phyloP scores from a whole-genome alignment of 2,113 vertebrate species.

The Nerophis lumbriciformis region DNA sequence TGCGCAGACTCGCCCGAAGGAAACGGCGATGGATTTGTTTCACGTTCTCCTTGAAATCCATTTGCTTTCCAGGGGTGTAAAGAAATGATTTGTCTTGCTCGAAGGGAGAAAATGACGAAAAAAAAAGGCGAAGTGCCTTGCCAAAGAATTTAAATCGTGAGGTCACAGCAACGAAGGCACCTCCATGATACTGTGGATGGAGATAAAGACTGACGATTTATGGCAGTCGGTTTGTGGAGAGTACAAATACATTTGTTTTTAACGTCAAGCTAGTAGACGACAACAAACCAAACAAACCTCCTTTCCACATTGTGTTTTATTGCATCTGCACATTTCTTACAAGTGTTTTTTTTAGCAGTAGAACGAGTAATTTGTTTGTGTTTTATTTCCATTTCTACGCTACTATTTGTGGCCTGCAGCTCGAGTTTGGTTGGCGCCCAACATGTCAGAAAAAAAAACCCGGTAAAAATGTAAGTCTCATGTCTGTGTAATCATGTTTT shows the following conservation, averaged over 20 bases:
- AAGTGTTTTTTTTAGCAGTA: slow-evolving; percentile 15
- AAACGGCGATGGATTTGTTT: slow-evolving; percentile 16
- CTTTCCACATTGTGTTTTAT: too few relatives aligned
- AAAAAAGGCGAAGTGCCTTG: background rate
- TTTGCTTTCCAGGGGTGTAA: slow-evolving; percentile 17
- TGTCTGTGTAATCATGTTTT: too few relatives aligned
- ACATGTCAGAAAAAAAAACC: too few relatives aligned
- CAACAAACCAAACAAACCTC: background rate
- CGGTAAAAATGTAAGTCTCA: too few relatives aligned
- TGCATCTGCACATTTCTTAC: too few relatives aligned
- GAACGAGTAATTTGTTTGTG: slow-evolving; percentile 7
- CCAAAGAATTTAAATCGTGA: background rate
- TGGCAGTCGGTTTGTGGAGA: background rate
- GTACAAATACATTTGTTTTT: background rate
- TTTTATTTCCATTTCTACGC: too few relatives aligned
- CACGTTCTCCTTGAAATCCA: slow-evolving; percentile 25
- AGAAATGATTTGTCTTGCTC: background rate
- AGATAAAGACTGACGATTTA: background rate
- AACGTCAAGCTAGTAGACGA: background rate
- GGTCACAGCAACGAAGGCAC: background rate
- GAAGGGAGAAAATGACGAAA: slow-evolving; percentile 3
- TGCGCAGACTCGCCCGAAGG: slow-evolving; percentile 15
- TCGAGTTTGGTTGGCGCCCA: too few relatives aligned
- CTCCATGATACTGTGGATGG: background rate
- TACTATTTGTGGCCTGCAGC: too few relatives aligned